A percentile compares a stretch with the other conserved stretches of the same genome.
phyloP scores from a whole-genome alignment of 2,888 invertebrate species.

The Hartigia nigra region DNA sequence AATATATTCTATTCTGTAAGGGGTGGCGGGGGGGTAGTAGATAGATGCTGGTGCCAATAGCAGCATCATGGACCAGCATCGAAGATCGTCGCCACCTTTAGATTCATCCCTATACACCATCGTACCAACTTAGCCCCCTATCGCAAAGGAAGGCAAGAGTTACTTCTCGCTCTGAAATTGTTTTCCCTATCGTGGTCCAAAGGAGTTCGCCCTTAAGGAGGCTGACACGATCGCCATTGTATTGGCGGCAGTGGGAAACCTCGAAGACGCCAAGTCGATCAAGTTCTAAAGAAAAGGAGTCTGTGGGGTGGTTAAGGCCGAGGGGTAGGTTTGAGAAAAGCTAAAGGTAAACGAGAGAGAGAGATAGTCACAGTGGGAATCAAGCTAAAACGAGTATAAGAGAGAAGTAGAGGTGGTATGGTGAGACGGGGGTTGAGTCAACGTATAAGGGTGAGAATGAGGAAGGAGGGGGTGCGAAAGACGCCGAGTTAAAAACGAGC shows the following conservation, averaged over 20 bases:
- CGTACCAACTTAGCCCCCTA: neutral
- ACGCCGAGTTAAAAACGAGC: conserved; percentile 21
- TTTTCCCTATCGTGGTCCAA: neutral
- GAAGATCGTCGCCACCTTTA: neutral
- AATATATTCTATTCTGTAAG: conserved; percentile 30
- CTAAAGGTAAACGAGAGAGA: neutral
- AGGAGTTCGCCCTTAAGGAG: neutral
- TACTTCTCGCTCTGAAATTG: neutral
- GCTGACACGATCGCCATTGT: neutral
- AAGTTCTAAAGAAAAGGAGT: neutral
- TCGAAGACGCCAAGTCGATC: neutral
- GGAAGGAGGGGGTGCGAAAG: neutral
- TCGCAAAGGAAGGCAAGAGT: neutral
- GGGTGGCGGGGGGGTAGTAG: neutral
- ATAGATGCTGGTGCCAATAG: neutral
- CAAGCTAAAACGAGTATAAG: no score
- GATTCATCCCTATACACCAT: neutral
- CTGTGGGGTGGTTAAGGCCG: neutral
- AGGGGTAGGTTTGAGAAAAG: neutral
- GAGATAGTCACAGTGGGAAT: no score
- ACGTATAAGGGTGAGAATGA: neutral
- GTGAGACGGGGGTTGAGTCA: neutral
- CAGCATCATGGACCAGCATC: neutral
- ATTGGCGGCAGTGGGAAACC: neutral
- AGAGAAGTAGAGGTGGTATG: neutral